These are phyloP conservation scores for Gadus chalcogrammus DNA, from an alignment of 2,113 vertebrate species.

Conservation along the genomic window DNA sequence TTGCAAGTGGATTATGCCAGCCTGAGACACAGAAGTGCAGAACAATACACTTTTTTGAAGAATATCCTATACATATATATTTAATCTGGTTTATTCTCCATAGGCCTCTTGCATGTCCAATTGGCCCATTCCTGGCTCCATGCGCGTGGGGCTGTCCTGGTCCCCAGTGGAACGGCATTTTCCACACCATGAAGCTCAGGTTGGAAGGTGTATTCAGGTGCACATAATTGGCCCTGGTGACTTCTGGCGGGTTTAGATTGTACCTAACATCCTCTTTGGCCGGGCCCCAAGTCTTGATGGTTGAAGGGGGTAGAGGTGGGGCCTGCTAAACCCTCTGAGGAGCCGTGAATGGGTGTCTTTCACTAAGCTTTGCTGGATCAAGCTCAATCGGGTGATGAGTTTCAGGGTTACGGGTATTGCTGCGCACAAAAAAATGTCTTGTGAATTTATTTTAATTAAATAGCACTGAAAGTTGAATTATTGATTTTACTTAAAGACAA, in stretches of 20 bases:
- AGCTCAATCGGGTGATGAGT: slow-evolving; percentile 44
- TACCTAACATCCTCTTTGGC: slow-evolving; percentile 74
- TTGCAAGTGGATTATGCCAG: no score
- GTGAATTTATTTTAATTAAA: slow-evolving; percentile 67
- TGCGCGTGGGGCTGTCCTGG: slow-evolving; percentile 64
- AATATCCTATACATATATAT: slow-evolving; percentile 77
- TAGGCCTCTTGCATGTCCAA: slow-evolving; percentile 71
- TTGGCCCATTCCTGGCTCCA: slow-evolving; percentile 64
- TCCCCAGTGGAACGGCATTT: slow-evolving; percentile 74
- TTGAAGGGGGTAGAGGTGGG: slow-evolving; percentile 58
- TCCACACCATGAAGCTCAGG: slow-evolving; percentile 72
- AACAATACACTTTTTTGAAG: slow-evolving; percentile 76
- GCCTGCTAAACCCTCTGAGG: slow-evolving; percentile 56
- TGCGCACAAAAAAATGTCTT: slow-evolving; percentile 64
- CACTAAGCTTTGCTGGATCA: slow-evolving; percentile 42
- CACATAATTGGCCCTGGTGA: slow-evolving; percentile 77
- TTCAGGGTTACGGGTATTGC: slow-evolving; percentile 62
- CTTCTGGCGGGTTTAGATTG: slow-evolving; percentile 67
- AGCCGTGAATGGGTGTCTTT: slow-evolving; percentile 50
- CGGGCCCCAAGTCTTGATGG: slow-evolving; percentile 60
- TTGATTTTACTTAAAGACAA: slow-evolving; percentile 60
- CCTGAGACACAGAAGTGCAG: slow-evolving; percentile 64
- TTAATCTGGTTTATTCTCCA: slow-evolving; percentile 74
- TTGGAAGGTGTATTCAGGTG: slow-evolving; percentile 69
- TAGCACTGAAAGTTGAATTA: slow-evolving; percentile 57